Percentiles rank a stretch among this genome's conserved stretches.
These are phyloP conservation scores for Amniataba percoides DNA, from an alignment of 2,797 vertebrate species.

Conservation along the genomic window DNA sequence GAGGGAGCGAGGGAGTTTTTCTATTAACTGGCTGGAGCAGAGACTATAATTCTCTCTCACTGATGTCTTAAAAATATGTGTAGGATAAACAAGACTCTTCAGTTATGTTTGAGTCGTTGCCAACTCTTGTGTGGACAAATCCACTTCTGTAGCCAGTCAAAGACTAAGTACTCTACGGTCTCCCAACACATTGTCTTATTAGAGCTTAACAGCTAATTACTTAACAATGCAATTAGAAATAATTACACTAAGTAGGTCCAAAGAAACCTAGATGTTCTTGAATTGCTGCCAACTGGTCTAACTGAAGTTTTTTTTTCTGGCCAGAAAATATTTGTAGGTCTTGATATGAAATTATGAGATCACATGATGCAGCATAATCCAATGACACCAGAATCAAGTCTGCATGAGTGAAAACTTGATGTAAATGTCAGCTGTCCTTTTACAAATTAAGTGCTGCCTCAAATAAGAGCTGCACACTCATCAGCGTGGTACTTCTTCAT, in stretches of 20 bases:
- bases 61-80: slow-evolving; percentile 52
- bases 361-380: slow-evolving; percentile 10
- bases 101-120: slow-evolving; percentile 52
- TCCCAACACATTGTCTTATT: slow-evolving; percentile 54
- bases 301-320: slow-evolving; percentile 18
- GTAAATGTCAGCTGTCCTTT: slow-evolving; percentile 33
- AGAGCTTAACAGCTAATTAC: slow-evolving; percentile 73
- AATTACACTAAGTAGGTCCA: slow-evolving; percentile 69
- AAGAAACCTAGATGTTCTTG: slow-evolving; percentile 58
- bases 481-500: not conserved
- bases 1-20: slow-evolving; percentile 39
- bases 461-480: slow-evolving; percentile 16
- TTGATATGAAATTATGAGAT: slow-evolving; percentile 22
- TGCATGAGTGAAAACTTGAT: slow-evolving; percentile 13
- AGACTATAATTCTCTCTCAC: slow-evolving; percentile 42
- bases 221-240: slow-evolving; percentile 71
- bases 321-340: slow-evolving; percentile 21
- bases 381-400: slow-evolving; percentile 10
- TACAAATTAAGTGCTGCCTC: not conserved
- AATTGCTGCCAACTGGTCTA: slow-evolving; percentile 55
- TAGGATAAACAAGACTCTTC: slow-evolving; percentile 60
- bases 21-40: slow-evolving; percentile 48
- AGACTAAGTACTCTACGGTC: slow-evolving; percentile 45
- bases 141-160: slow-evolving; percentile 51
- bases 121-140: slow-evolving; percentile 64